phyloP scores from a whole-genome alignment of 2,797 vertebrate genomes.

The Thalassophryne amazonica region DNA sequence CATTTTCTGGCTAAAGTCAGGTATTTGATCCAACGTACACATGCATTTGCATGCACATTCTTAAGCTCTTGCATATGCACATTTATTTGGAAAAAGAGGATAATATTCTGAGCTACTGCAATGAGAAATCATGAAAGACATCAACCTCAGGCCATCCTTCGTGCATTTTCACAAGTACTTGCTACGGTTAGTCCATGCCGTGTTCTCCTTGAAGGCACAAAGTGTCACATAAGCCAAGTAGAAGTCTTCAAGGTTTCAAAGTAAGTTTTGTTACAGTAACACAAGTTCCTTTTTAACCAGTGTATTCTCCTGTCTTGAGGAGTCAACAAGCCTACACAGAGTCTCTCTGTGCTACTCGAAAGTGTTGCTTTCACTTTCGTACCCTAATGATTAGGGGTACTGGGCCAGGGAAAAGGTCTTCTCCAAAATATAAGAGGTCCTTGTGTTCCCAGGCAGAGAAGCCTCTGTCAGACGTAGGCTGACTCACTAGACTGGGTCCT shows the following conservation, averaged over 20 bases:
- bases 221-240: conserved; percentile 67
- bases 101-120: conserved; percentile 60
- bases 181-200: conserved; percentile 52
- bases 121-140: conserved; percentile 64
- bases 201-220: conserved; percentile 69
- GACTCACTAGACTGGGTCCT: conserved; percentile 90
- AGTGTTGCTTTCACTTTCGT: conserved; percentile 45
- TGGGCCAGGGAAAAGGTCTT: conserved; percentile 59
- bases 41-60: conserved; percentile 72
- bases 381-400: conserved; percentile 42
- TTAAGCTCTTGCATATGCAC: conserved; percentile 68
- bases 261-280: conserved; percentile 37
- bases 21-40: conserved; percentile 46
- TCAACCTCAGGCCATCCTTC: conserved; percentile 55
- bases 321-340: conserved; percentile 45
- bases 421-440: conserved; percentile 54
- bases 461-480: conserved; percentile 86
- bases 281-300: conserved; percentile 30
- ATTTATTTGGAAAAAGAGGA: conserved; percentile 49
- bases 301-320: conserved; percentile 36
- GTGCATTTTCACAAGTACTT: conserved; percentile 49
- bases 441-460: conserved; percentile 61
- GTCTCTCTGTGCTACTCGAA: conserved; percentile 60
- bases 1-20: conserved; percentile 45
- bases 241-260: conserved; percentile 38